These are phyloP conservation scores for Drosophila sucinea DNA, from an alignment of 1,140 invertebrate genomes.

Conservation along the genomic window DNA sequence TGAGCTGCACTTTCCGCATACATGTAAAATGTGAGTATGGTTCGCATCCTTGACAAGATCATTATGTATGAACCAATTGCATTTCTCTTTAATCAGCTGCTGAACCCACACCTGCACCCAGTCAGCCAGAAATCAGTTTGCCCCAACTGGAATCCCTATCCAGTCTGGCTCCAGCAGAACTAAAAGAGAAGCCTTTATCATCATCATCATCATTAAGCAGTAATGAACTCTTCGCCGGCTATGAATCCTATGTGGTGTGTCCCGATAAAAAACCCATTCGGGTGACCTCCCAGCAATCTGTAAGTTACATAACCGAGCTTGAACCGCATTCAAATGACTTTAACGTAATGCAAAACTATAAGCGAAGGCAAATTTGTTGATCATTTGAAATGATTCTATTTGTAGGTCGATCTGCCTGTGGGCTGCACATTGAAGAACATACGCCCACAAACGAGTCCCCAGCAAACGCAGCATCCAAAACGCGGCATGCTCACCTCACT, in stretches of 20 bases:
- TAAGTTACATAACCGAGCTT: conserved; percentile 54
- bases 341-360: conserved; percentile 25
- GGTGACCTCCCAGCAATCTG: conserved; percentile 69
- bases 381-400: conserved; percentile 4
- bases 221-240: conserved; percentile 56
- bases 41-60: neutral
- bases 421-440: conserved; percentile 77
- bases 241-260: conserved; percentile 73
- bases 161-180: conserved; percentile 22
- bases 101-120: conserved; percentile 4
- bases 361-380: conserved; percentile 27
- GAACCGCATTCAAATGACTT: neutral
- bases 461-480: conserved; percentile 41
- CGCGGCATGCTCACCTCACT: conserved; percentile 67
- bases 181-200: conserved; percentile 13
- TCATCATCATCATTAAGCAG: conserved; percentile 6
- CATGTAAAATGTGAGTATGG: conserved; percentile 85
- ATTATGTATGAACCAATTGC: neutral
- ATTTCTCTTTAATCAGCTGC: conserved; percentile 31
- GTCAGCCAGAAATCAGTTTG: conserved; percentile 14
- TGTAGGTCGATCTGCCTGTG: conserved; percentile 70
- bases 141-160: conserved; percentile 15
- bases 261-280: conserved; percentile 64
- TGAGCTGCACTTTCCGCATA: conserved; percentile 87
- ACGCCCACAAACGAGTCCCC: conserved; percentile 49